Evolutionary conservation across 2,888 invertebrate genomes (phyloP), one percentile per base, ranked within the genome.

Genomic region (Lathronympha strigana): DNA sequence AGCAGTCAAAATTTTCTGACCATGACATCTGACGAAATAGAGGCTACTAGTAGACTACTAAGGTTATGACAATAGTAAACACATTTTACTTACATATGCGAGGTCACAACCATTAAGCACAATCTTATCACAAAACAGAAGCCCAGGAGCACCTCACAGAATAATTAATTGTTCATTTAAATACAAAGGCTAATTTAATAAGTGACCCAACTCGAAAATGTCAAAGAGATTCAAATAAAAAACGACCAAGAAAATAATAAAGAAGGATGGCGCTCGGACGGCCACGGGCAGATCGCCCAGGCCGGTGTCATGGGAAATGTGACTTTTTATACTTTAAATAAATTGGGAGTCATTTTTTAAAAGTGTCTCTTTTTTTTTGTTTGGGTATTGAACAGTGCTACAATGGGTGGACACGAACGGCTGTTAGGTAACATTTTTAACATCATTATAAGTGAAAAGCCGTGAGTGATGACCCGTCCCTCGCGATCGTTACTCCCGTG

Each of bases 161-260:
- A 88, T 82, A 86, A 90, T 90, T 90, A 89, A 89, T 88, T 86
- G 87, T 87, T 81, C 81, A 90, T 91, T 90, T 90, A 89, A 91
- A 91, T 90, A 92, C 90, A 91, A 92, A 90, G 87, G 86, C 88
- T 91, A 90, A 91, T 91, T 91, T 91, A 92, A 91, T 90, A 91
- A 90, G 89, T 90, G 89, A 86, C 84, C 88, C 85, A 82, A 83
- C 87, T 88, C 75, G 83, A 76, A 84, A 89, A 92, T 90, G 90
- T 92, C 90, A 90, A 89, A 89, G 84, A 80, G 77, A 75, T 86
- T 82, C 80, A 84, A 84, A 84, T 82, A 87, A 89, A 88, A 89
- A 88, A 87, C 80, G 78, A 84, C 79, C 82, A 81, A 82, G 81
- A 83, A 84, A 81, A 82, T 81, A 63, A 81, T 83, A 82, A 88